phyloP scores from a whole-genome alignment of 1,140 invertebrate genomes.

The Cyclargus thomasi region DNA sequence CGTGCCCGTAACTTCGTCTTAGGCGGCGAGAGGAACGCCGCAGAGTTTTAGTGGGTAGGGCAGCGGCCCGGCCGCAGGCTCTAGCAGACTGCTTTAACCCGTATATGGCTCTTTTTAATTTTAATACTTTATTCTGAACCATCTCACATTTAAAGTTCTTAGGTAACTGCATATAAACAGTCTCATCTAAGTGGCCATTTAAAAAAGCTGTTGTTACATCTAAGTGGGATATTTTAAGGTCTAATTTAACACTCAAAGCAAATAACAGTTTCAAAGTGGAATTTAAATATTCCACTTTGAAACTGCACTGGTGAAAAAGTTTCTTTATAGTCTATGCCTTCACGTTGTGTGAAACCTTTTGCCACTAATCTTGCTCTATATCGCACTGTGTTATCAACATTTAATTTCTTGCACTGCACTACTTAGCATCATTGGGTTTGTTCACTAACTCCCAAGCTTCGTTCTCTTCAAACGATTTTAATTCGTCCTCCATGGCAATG shows the following conservation, averaged over 20 bases:
- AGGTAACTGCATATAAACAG: slow-evolving; percentile 24
- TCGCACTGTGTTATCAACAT: slow-evolving; percentile 16
- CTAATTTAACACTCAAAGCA: slow-evolving; percentile 21
- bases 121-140: slow-evolving; percentile 22
- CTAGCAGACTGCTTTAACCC: slow-evolving; percentile 14
- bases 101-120: slow-evolving; percentile 26
- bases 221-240: slow-evolving; percentile 19
- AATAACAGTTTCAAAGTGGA: slow-evolving; percentile 23
- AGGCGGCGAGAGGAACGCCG: too few relatives aligned
- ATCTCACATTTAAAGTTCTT: slow-evolving; percentile 18
- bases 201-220: slow-evolving; percentile 25
- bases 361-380: slow-evolving; percentile 12
- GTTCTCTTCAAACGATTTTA: slow-evolving; percentile 23
- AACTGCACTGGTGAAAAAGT: slow-evolving; percentile 26
- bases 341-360: slow-evolving; percentile 21
- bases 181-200: slow-evolving; percentile 16
- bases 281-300: too few relatives aligned
- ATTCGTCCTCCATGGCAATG: slow-evolving; percentile 22
- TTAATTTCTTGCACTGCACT: slow-evolving; percentile 22
- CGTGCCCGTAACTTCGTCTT: too few relatives aligned
- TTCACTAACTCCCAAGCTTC: slow-evolving; percentile 23
- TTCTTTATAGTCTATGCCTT: slow-evolving; percentile 29
- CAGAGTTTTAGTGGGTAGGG: too few relatives aligned
- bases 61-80: too few relatives aligned
- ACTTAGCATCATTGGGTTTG: slow-evolving; percentile 19